Base-by-base conservation (phyloP, 2,888 invertebrate genomes). In the Metallyticus violacea region DNA sequence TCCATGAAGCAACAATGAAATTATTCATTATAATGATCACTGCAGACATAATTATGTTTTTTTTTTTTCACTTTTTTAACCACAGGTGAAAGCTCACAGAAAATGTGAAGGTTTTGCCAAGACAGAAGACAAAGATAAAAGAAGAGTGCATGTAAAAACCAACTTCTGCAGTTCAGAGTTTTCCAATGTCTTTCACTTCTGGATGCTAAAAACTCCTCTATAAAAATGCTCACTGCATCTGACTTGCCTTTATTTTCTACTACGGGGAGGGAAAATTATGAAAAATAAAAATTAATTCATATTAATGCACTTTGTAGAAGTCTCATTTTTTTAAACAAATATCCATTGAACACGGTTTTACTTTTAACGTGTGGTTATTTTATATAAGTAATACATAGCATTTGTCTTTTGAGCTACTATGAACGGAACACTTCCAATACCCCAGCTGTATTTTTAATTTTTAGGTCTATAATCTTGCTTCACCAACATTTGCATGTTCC, bases 241-340 rank as follows among this genome's bases (percentile, higher is more conserved):
- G 40, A 62, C 40, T 62, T 62, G 40, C 40, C 40, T 62, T 62
- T 62, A 40, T 82, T 79, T 79, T 84, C 87, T 86, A 85, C 81
- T 85, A 26, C 77, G 77, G 78, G 40, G 40, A 62, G 78, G 81
- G 79, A 83, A 77, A 85, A 86, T 62, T 84, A 85, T 85, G 82
- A 84, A 88, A 88, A 86, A 87, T 87, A 88, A 87, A 77, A 86
- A 87, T 76, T 86, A 84, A 86, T 86, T 83, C 83, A 86, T 87
- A 88, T 86, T 88, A 88, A 88, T 88, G 88, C 88, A 88, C 88
- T 87, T 88, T 85, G 87, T 88, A 87, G 85, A 83, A 83, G 77
- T 77, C 27, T 79, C 79, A 79, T 79, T 79, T 79, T 81, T 83
- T 86, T 79, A 84, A 86, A 79, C 83, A 86, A 86, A 86, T 79